Evolutionary conservation across 2,113 vertebrate species (phyloP).

Genomic region (Heloderma charlesbogerti): DNA sequence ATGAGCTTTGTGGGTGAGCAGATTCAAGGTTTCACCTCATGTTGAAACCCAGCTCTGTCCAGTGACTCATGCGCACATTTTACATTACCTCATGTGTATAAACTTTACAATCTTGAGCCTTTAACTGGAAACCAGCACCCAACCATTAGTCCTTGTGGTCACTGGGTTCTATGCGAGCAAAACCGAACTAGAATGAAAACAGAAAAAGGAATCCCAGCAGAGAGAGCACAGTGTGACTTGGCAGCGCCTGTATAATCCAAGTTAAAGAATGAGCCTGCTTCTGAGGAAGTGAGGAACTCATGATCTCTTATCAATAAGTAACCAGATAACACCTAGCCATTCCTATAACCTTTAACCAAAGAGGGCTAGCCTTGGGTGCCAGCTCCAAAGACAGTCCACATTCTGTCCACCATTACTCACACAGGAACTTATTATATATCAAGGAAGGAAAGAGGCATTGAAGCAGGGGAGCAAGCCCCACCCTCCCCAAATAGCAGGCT

Average conservation of each 20-base stretch:
- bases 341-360: slow-evolving; percentile 53
- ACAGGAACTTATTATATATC: background rate
- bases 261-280: background rate
- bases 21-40: background rate
- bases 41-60: background rate
- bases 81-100: background rate
- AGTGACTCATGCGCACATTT: background rate
- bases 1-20: background rate
- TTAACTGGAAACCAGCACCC: background rate
- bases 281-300: background rate
- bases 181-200: background rate
- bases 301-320: slow-evolving; percentile 46
- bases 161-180: background rate
- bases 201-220: background rate
- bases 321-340: slow-evolving; percentile 35
- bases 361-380: background rate
- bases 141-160: background rate
- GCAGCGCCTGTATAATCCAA: background rate
- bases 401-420: background rate
- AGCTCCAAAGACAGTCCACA: background rate
- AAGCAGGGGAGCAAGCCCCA: too few relatives aligned
- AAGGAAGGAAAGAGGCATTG: background rate
- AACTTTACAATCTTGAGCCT: background rate
- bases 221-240: background rate
- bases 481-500: background rate